A percentile compares a stretch with the other conserved stretches of the same genome.
Evolutionary conservation across 2,888 invertebrate genomes (phyloP).

Genomic region (Scrobipalpa costella): DNA sequence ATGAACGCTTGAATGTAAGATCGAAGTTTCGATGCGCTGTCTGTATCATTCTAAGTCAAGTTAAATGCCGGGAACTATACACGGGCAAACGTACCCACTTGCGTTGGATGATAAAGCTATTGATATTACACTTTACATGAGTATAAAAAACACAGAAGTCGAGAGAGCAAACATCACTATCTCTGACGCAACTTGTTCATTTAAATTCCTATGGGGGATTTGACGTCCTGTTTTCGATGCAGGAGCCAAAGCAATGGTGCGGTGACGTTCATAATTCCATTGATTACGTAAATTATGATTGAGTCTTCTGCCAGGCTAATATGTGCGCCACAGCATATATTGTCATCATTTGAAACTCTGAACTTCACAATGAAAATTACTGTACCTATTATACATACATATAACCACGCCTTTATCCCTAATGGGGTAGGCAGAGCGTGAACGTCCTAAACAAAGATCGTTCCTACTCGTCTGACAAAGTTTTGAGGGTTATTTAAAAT

Average conservation of each 20-base stretch:
- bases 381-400: too few relatives aligned
- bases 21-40: too few relatives aligned
- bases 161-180: slow-evolving; percentile 18
- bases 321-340: too few relatives aligned
- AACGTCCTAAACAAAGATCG: too few relatives aligned
- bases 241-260: slow-evolving; percentile 11
- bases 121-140: slow-evolving; percentile 10
- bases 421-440: too few relatives aligned
- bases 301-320: too few relatives aligned
- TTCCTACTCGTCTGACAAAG: too few relatives aligned
- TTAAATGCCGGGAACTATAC: neutral
- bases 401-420: too few relatives aligned
- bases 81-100: slow-evolving; percentile 24
- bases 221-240: slow-evolving; percentile 21
- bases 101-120: slow-evolving; percentile 23
- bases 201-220: neutral
- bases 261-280: neutral
- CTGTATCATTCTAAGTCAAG: neutral
- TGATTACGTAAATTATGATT: neutral
- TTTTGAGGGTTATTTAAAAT: too few relatives aligned
- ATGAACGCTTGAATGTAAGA: too few relatives aligned
- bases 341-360: too few relatives aligned
- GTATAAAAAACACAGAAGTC: slow-evolving; percentile 9
- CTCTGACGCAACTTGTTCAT: slow-evolving; percentile 12
- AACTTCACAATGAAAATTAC: too few relatives aligned